Evolutionary conservation across 2,113 vertebrate species (phyloP), one percentile per base, ranked within the genome.

Genomic region (Plotosus lineatus): DNA sequence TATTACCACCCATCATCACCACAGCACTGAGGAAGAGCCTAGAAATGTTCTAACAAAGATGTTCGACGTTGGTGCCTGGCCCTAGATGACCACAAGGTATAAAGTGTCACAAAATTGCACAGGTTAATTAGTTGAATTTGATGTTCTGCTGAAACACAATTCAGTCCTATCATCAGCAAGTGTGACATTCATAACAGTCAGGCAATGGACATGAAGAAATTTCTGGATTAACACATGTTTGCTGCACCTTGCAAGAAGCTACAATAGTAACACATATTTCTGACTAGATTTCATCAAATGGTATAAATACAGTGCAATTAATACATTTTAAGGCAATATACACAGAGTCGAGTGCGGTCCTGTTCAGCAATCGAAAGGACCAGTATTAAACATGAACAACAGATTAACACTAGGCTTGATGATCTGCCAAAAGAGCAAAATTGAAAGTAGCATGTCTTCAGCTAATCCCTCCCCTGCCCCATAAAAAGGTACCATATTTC

Each of bases 141-240:
- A 63, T 19, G 31, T 31, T 19, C 11, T 6, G 42, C n/a, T 7
- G 19, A 28, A n/a, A 63, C 42, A 48, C 58, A 36, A 36, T 14
- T 33, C 42, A 6, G 14, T 46, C 28, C 58, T 46, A 3, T 17
- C 14, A 28, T 15, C 33, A 44, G 75, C 58, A 65, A 77, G 21
- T 9, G 51, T 69, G 14, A 33, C 1, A 50, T 28, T 63, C 51
- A 53, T 77, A 51, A 48, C 19, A 50, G 58, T 77, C 71, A 44
- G 40, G 26, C 53, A 69, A 68, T 21, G 40, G 53, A 69, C 55
- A 78, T 42, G 53, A 60, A 50, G 26, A 77, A 77, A 77, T 26
- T 36, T 48, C 46, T 19, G 58, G 63, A 82, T 48, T 68, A 75
- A 19, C 46, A 76, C 60, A 74, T 19, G 31, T 44, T 48, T 7